phyloP scores from a whole-genome alignment of 2,113 vertebrate genomes.

The Globicephala melas region DNA sequence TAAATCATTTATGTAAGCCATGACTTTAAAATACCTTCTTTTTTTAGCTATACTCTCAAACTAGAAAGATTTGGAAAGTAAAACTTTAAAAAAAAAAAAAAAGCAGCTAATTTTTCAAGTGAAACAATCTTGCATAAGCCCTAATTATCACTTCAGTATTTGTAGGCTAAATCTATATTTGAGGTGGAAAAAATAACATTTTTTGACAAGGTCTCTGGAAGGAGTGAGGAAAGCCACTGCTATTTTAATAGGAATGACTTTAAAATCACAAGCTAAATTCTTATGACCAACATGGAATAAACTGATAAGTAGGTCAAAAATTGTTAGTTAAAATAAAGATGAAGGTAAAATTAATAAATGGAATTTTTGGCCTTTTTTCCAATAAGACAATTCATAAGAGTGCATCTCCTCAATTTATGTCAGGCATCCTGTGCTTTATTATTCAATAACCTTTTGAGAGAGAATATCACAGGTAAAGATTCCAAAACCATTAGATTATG shows the following conservation, averaged over 20 bases:
- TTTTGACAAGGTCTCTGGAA: constrained; percentile 64
- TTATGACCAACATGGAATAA: constrained; percentile 41
- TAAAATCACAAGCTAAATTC: constrained; percentile 54
- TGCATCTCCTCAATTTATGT: neutral
- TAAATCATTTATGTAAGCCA: constrained; percentile 9
- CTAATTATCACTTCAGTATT: constrained; percentile 70
- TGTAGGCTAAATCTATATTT: constrained; percentile 55
- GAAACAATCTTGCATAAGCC: constrained; percentile 57
- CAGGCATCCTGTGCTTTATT: neutral
- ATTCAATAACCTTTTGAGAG: constrained; percentile 1
- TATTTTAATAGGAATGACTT: constrained; percentile 61
- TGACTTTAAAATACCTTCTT: constrained; percentile 30
- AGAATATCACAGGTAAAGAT: neutral
- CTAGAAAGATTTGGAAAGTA: constrained; percentile 33
- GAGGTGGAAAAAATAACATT: constrained; percentile 48
- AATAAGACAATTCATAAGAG: neutral
- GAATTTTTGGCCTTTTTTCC: neutral
- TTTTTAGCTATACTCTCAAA: constrained; percentile 26
- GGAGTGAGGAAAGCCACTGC: constrained; percentile 64
- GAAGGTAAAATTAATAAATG: constrained; percentile 1
- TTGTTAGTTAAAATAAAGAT: constrained; percentile 15
- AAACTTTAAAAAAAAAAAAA: neutral
- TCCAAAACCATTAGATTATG: neutral
- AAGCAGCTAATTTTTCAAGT: constrained; percentile 55
- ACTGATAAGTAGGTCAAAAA: constrained; percentile 47